Percentiles rank a stretch among this genome's conserved stretches.
These are phyloP conservation scores for Maccullochella peelii DNA, from an alignment of 2,113 vertebrate species.

Conservation along the genomic window DNA sequence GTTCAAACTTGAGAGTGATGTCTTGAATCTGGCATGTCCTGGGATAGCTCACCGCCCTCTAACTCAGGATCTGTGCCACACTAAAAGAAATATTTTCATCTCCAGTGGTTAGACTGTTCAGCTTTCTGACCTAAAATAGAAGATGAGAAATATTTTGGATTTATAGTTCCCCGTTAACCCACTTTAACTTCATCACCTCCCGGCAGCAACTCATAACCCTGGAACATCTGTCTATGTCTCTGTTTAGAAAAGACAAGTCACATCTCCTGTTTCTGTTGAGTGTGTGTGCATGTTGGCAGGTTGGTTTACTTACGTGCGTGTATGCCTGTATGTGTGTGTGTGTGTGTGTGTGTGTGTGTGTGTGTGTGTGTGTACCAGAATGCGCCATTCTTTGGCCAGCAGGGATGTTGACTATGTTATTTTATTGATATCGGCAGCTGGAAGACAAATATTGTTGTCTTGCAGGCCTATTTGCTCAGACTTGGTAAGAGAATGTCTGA, in stretches of 20 bases:
- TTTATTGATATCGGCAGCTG: constrained; percentile 67
- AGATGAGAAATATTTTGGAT: constrained; percentile 49
- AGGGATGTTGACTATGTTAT: constrained; percentile 62
- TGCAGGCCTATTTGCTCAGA: constrained; percentile 51
- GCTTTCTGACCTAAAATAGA: constrained; percentile 44
- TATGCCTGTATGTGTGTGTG: background rate
- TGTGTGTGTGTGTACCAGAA: constrained; percentile 27
- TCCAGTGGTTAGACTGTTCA: constrained; percentile 30
- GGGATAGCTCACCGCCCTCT: background rate
- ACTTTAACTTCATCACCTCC: constrained; percentile 44
- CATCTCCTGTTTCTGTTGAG: constrained; percentile 26
- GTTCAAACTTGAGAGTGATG: constrained; percentile 2
- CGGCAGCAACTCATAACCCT: constrained; percentile 20
- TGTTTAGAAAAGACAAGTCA: constrained; percentile 46
- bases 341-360: constrained; percentile 7
- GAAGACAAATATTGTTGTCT: constrained; percentile 63
- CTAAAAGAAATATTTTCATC: constrained; percentile 52
- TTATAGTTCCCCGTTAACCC: constrained; percentile 29
- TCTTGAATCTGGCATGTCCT: constrained; percentile 14
- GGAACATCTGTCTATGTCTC: constrained; percentile 57
- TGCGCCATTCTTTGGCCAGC: constrained; percentile 28
- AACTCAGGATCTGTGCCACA: constrained; percentile 14
- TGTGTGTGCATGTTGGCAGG: constrained; percentile 12
- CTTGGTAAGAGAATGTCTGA: constrained; percentile 52
- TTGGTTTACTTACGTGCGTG: background rate